Base-by-base conservation (phyloP, 2,888 invertebrate genomes). In the Orchesella flavescens region DNA sequence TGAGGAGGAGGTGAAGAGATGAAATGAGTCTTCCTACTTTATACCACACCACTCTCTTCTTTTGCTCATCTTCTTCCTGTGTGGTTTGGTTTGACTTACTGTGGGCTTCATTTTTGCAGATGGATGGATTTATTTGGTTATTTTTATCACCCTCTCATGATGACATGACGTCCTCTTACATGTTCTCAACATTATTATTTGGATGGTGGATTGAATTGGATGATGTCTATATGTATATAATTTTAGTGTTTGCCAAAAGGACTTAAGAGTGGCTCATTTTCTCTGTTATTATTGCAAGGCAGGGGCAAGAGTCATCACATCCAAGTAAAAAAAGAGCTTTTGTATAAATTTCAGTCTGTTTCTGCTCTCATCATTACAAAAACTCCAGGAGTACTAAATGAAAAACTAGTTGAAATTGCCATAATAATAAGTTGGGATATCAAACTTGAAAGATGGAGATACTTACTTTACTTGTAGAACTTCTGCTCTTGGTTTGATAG, bases 111-210 rank as follows among this genome's bases (percentile, higher is more conserved):
- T 34, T 65, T 65, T 65, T 65, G 65, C 65, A 44, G 44, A 65
- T 65, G 65, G 65, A 43, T 65, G 65, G 65, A 65, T 65, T 65
- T 65, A 65, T 65, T 65, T 44, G 17, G 65, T 65, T 65, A 65
- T 65, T 65, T 65, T 65, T 65, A 65, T 65, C 65, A 65, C 65
- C 65, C 65, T 65, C 65, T 65, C 43, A 65, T 44, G 65, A 65
- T 34, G 65, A 43, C 65, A 65, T 34, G 65, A 43, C 65, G 65
- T 65, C 13, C 44, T 65, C 44, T 9, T 49, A n/a, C n/a, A 49
- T 49, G 49, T 49, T 49, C n/a, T 49, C n/a, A 3, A 12, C 49
- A 49, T 49, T n/a, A n/a, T n/a, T n/a, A n/a, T n/a, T n/a, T n/a
- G 17, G 23, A 61, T 24, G 19, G 34, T 34, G 34, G 2, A 34